A percentile compares a stretch with the other conserved stretches of the same genome.
Conservation (phyloP, 2,113 vertebrate genomes). For the Cavia porcellus region DNA sequence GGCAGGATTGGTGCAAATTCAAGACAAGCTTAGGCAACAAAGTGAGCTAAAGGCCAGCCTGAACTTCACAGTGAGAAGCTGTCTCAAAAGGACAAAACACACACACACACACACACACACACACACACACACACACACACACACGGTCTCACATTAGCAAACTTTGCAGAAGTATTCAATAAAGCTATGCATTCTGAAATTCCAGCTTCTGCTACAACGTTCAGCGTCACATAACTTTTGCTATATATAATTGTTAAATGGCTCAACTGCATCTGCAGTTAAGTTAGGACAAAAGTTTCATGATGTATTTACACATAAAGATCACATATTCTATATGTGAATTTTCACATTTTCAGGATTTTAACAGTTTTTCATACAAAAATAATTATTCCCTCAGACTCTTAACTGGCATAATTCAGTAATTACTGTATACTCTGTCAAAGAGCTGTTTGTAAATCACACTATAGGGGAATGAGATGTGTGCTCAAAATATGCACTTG, state of each 20-base stretch:
- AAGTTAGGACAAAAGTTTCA: neutral
- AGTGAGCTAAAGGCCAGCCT: too few relatives aligned
- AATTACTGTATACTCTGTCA: constrained; percentile 20
- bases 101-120: too few relatives aligned
- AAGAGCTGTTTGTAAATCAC: constrained; percentile 21
- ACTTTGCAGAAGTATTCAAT: constrained; percentile 57
- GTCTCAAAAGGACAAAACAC: too few relatives aligned
- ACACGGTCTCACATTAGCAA: constrained; percentile 53
- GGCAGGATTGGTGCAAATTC: too few relatives aligned
- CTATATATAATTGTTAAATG: constrained; percentile 28
- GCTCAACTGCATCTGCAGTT: constrained; percentile 56
- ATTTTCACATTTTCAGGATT: neutral
- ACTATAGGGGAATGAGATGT: neutral
- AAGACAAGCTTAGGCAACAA: too few relatives aligned
- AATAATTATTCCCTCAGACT: neutral
- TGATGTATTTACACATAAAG: constrained; percentile 16
- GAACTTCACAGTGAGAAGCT: too few relatives aligned
- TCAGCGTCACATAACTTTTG: constrained; percentile 30
- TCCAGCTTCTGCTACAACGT: constrained; percentile 67
- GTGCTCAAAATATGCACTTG: constrained; percentile 11
- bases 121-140: too few relatives aligned
- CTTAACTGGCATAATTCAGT: constrained; percentile 6
- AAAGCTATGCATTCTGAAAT: constrained; percentile 65
- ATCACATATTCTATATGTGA: neutral
- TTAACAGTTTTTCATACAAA: neutral